Base-by-base conservation (phyloP, 2,113 vertebrate genomes). In the Burhinus bistriatus region DNA sequence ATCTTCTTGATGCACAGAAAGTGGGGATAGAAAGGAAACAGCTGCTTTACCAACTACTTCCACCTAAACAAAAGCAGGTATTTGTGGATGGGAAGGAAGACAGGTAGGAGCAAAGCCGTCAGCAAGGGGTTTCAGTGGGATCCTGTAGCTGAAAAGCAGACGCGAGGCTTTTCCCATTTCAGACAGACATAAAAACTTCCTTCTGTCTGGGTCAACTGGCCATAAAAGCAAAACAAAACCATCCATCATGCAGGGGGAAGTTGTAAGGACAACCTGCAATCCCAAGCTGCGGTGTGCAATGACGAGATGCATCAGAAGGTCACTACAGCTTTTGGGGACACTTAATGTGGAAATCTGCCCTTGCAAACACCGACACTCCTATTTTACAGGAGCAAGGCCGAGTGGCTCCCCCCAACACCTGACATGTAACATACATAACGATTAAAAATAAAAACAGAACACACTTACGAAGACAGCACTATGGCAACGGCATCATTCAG, bases 401-500 rank as follows among this genome's bases (percentile, higher is more conserved):
- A 32, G 91, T 51, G 77, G 58, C 78, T 94, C 38, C 66, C 84
- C 54, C 45, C 79, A 81, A 1, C 25, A 11, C 55, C 89, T 70
- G 49, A 87, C 68, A 91, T 16, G 72, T 54, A 90, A 88, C 70
- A 91, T 68, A 89, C 3, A 68, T 6, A 92, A 84, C 45, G 95
- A 79, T 54, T 83, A 15, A 95, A 92, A 93, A 92, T 95, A 95
- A 95, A 78, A 93, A 5, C 78, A 90, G 71, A 87, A 36, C 73
- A 90, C 69, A 99, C 99, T 99, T 98, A 99, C 99, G 99, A 99
- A 97, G 99, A 99, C 38, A 99, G 98, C 69, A 99, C 99, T 90
- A 99, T 98, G 87, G 99, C 99, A 92, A 99, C 99, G 2, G 99
- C 99, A 91, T 99, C 99, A 29, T 99, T 99, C 91, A 99, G 99